These are phyloP conservation scores for Halichondria panicea DNA, from an alignment of 37 sponge, comb jelly and placozoan genomes.

Conservation along the genomic window DNA sequence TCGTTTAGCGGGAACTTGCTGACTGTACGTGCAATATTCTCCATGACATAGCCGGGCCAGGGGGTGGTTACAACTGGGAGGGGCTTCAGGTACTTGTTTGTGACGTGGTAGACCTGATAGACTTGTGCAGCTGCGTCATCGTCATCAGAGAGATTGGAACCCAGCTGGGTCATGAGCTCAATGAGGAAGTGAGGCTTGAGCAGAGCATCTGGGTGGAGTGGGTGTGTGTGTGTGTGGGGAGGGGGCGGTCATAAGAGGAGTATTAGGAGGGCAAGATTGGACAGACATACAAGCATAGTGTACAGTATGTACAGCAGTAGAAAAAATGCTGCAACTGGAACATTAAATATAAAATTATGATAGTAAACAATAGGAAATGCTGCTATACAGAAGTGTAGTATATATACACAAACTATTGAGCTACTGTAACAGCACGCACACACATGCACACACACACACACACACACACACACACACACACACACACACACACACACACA, in stretches of 20 bases:
- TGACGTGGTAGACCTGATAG: no score
- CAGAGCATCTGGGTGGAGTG: slow-evolving; percentile 11
- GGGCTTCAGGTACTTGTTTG: not conserved
- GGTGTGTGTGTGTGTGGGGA: no score
- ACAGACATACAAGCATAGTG: no score
- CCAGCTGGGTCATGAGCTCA: slow-evolving; percentile 15
- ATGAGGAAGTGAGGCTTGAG: slow-evolving; percentile 22
- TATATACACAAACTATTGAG: not conserved
- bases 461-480: no score
- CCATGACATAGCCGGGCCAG: slow-evolving; percentile 6
- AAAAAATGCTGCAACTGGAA: no score
- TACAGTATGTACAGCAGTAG: no score
- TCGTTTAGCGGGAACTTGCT: not conserved
- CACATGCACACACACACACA: not conserved
- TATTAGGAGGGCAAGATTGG: no score
- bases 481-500: no score
- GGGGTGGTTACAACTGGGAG: slow-evolving; percentile 30
- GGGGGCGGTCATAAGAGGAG: no score
- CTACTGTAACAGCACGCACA: not conserved
- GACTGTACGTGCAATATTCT: not conserved
- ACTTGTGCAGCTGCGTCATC: not conserved
- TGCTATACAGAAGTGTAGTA: no score
- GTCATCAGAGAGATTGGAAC: not conserved
- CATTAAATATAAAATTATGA: no score
- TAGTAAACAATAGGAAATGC: no score